Base-by-base conservation (phyloP, 2,797 vertebrate genomes). In the Siniperca scherzeri region DNA sequence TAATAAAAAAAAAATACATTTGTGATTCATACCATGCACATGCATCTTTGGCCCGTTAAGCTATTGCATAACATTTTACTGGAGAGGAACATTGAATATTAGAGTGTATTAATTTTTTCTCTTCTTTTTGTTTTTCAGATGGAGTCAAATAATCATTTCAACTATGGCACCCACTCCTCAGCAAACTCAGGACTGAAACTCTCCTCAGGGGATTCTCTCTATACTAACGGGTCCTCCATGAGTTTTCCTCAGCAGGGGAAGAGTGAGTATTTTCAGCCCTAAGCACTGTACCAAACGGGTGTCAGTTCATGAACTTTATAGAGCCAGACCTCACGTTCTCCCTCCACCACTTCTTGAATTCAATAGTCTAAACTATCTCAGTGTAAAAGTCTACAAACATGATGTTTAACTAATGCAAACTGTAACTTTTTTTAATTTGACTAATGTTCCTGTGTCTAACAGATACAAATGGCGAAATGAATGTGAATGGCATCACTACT, bases 401-500 rank as follows among this genome's bases (percentile, higher is more conserved):
- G 19, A 4, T 57, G 1, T 22, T 62, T 61, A 19, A 74, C 55
- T 27, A 14, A 7, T 40, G 30, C 27, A 73, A 50, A 50, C 16
- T 46, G 40, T 16, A 36, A 57, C 17, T 1, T 17, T 61, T 61
- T 33, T 72, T 16, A 56, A 79, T 7, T 27, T 30, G 2, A 17
- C n/a, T 55, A 33, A 42, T 84, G 11, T 59, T 74, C 53, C 70
- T 89, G 17, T 89, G 16, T 89, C 79, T 27, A 30, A 14, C 95
- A 99, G 98, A 97, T 96, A 94, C 98, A 94, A 99, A 98, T 91
- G 97, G 98, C 93, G 98, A 97, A 94, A 96, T 97, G 97, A 98
- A 98, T 97, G 97, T 99, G 95, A 99, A 99, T 95, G 98, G 98
- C 95, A 96, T 98, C 96, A 97, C 98, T 97, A 97, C 97, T 98